Percentiles rank a stretch among this genome's conserved stretches.
These are phyloP conservation scores for Calameuta filiformis DNA, from an alignment of 2,888 invertebrate species.

Conservation along the genomic window DNA sequence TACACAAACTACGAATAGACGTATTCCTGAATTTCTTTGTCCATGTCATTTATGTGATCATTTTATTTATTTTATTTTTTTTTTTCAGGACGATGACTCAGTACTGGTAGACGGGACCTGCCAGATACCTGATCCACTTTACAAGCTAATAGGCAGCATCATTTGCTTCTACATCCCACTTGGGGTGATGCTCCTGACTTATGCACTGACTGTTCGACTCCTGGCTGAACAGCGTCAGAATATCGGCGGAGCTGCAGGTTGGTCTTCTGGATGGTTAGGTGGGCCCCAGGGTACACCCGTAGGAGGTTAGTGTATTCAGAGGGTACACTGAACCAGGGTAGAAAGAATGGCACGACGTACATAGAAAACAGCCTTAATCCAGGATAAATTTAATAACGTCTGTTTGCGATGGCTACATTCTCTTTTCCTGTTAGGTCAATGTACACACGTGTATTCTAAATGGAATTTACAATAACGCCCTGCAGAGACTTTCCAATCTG, in stretches of 20 bases:
- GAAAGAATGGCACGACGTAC: background rate
- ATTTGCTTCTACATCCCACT: constrained; percentile 97
- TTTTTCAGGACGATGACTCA: constrained; percentile 81
- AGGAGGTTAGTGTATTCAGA: constrained; percentile 48
- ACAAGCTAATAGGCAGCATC: constrained; percentile 93
- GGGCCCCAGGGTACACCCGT: constrained; percentile 57
- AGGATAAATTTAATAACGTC: background rate
- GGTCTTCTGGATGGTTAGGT: constrained; percentile 83
- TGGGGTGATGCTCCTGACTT: constrained; percentile 94
- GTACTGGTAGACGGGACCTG: constrained; percentile 86
- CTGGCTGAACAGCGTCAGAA: constrained; percentile 86
- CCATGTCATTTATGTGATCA: too few species aligned
- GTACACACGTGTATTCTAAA: background rate
- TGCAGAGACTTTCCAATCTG: too few species aligned
- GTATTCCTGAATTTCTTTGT: background rate
- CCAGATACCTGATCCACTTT: constrained; percentile 88
- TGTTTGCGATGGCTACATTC: background rate
- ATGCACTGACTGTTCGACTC: constrained; percentile 89
- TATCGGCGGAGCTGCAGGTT: constrained; percentile 72
- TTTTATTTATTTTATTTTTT: constrained; percentile 56
- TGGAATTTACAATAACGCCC: too few species aligned
- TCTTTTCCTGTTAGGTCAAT: background rate
- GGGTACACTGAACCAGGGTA: constrained; percentile 30
- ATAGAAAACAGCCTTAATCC: background rate
- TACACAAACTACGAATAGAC: background rate